phyloP scores from a whole-genome alignment of 2,797 vertebrate genomes.

The Anolis apletophallus region DNA sequence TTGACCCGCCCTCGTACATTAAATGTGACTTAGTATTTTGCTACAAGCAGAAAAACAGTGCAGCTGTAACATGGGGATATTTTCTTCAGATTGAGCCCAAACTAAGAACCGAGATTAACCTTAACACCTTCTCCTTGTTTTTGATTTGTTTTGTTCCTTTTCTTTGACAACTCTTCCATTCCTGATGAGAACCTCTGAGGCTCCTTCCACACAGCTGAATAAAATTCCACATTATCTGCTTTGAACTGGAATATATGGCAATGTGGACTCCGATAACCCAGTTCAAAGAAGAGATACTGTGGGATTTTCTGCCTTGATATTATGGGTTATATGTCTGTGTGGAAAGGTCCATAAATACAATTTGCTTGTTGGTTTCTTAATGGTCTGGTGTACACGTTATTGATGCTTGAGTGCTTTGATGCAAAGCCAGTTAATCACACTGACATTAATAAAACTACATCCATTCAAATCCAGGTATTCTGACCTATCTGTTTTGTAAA shows the following conservation, averaged over 20 bases:
- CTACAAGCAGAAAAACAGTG: neutral
- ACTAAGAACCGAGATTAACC: neutral
- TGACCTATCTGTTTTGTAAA: slow-evolving; percentile 19
- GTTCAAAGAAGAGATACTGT: too few species aligned
- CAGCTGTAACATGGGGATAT: neutral
- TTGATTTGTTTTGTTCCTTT: too few species aligned
- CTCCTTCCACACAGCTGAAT: too few species aligned
- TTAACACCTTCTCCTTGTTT: neutral
- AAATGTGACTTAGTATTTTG: neutral
- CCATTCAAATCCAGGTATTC: slow-evolving; percentile 10
- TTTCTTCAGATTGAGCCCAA: slow-evolving; percentile 2
- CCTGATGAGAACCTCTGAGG: neutral
- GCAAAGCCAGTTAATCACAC: neutral
- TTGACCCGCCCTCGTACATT: too few species aligned
- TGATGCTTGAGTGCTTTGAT: neutral
- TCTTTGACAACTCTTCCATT: neutral
- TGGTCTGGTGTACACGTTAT: neutral
- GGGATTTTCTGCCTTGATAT: too few species aligned
- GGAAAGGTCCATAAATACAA: neutral
- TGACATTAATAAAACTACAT: slow-evolving; percentile 9
- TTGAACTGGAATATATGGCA: too few species aligned
- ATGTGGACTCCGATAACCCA: too few species aligned
- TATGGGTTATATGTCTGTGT: too few species aligned
- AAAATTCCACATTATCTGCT: too few species aligned
- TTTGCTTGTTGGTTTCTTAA: too few species aligned